Evolutionary conservation across 1,140 invertebrate genomes (phyloP).

Genomic region (Nasonia longicornis): DNA sequence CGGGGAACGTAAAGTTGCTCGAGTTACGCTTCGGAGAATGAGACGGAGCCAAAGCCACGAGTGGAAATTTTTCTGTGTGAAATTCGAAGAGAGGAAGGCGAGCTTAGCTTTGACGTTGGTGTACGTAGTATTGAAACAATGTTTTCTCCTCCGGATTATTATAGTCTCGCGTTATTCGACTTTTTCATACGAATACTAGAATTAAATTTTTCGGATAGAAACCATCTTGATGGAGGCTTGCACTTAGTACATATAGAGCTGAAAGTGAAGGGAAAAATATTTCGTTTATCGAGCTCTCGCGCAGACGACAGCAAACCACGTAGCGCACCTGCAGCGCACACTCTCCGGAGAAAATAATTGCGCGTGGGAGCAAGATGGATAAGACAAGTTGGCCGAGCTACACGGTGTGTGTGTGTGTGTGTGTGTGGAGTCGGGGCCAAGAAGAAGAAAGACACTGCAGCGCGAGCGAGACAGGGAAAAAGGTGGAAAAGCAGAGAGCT

Average conservation of each 20-base stretch:
- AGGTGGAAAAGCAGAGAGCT: slow-evolving; percentile 22
- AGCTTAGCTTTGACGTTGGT: background rate
- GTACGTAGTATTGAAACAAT: background rate
- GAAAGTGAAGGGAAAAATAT: background rate
- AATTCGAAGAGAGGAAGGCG: background rate
- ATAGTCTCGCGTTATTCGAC: background rate
- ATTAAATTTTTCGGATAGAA: no score
- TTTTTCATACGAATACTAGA: no score
- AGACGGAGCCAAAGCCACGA: slow-evolving; percentile 22
- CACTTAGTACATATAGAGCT: no score
- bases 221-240: no score
- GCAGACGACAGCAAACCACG: background rate
- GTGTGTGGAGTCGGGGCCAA: background rate
- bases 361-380: background rate
- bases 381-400: background rate
- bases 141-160: background rate
- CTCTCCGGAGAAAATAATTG: background rate
- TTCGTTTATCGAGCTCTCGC: background rate
- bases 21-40: slow-evolving; percentile 38
- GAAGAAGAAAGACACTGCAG: background rate
- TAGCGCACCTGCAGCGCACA: background rate
- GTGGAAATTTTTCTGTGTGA: background rate
- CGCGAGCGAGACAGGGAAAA: background rate
- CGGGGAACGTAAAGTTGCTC: background rate
- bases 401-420: background rate